Evolutionary conservation across 2,113 vertebrate genomes (phyloP).

Genomic region (Archocentrus centrarchus): DNA sequence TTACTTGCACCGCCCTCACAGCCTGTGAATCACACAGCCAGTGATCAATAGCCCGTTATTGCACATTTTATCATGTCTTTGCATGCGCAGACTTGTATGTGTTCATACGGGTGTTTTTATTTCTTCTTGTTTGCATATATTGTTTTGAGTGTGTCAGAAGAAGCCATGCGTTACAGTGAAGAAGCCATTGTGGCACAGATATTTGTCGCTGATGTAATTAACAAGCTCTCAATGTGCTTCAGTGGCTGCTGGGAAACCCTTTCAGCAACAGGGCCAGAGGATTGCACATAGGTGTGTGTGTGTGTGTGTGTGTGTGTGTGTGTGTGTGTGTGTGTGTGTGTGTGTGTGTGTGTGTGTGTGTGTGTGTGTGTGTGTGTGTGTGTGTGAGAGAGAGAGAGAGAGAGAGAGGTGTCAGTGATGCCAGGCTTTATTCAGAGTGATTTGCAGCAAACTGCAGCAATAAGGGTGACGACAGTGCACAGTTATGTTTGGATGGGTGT

Average conservation of each 20-base stretch:
- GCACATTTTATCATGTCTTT: not conserved
- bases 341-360: no score
- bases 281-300: not conserved
- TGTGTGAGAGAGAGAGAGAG: not conserved
- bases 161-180: not conserved
- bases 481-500: not conserved
- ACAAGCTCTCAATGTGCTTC: constrained; percentile 32
- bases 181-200: not conserved
- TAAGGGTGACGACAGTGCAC: not conserved
- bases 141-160: no score
- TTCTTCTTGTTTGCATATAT: not conserved
- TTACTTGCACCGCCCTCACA: constrained; percentile 30
- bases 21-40: constrained; percentile 46
- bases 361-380: not conserved
- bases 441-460: constrained; percentile 8
- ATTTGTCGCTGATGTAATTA: constrained; percentile 27
- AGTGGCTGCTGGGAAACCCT: constrained; percentile 8
- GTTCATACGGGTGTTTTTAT: not conserved
- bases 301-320: not conserved
- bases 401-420: not conserved
- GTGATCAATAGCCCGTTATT: constrained; percentile 67
- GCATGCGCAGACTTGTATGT: not conserved
- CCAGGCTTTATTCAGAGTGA: constrained; percentile 14
- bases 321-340: not conserved
- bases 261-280: not conserved